A percentile compares a stretch with the other conserved stretches of the same genome.
Conservation (phyloP, 30 jellyfish, hydroid and myxozoan genomes). For the Mastigias papua region DNA sequence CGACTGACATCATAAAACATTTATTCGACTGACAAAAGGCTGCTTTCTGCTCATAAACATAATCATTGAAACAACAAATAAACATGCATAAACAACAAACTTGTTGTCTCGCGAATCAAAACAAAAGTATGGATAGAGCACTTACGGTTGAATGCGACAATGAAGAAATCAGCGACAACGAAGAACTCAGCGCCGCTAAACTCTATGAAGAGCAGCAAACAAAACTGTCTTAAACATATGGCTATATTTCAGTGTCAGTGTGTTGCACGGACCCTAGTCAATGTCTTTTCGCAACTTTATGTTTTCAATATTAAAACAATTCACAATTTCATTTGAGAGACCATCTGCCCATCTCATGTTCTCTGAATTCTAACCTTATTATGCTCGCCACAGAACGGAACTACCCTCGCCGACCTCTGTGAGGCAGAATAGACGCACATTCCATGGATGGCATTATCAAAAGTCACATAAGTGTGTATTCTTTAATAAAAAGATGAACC, state of each 20-base stretch:
- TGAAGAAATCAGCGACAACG: neutral
- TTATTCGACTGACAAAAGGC: neutral
- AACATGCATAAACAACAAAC: neutral
- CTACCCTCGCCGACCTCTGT: constrained; percentile 33
- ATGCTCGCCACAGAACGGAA: constrained; percentile 71
- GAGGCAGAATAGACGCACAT: constrained; percentile 42
- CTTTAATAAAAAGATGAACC: constrained; percentile 17
- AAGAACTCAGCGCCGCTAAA: neutral
- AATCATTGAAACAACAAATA: neutral
- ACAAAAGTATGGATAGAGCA: neutral
- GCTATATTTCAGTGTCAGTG: neutral
- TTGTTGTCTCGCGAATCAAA: neutral
- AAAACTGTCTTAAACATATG: neutral
- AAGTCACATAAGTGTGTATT: constrained; percentile 31
- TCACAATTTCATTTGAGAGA: too few species aligned
- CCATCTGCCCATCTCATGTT: constrained; percentile 49
- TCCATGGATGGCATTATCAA: constrained; percentile 49
- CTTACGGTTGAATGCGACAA: neutral
- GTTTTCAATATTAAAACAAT: neutral
- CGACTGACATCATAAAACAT: neutral
- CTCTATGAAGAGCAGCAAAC: neutral
- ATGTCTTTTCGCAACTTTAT: too few species aligned
- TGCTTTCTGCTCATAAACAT: neutral
- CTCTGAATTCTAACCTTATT: constrained; percentile 63
- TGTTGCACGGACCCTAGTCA: constrained; percentile 13